phyloP scores from a whole-genome alignment of 2,797 vertebrate genomes.

The Gephyroberyx darwinii region DNA sequence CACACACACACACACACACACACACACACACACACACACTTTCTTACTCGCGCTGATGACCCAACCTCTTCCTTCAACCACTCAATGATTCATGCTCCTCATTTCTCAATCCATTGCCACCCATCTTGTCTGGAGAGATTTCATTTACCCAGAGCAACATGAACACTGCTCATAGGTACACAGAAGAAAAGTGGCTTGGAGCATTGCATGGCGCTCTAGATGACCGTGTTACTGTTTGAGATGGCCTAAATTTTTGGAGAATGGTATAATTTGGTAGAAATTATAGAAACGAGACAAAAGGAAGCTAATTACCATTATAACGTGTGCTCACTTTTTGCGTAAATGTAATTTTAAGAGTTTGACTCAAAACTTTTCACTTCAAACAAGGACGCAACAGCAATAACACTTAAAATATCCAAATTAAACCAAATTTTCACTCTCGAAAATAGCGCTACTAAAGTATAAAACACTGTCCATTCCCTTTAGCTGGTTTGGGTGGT shows the following conservation, averaged over 20 bases:
- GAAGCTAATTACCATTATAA: background rate
- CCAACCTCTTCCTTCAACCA: conserved; percentile 28
- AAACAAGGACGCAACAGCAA: background rate
- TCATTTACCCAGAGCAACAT: conserved; percentile 3
- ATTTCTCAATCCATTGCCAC: conserved; percentile 4
- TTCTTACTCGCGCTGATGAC: conserved; percentile 45
- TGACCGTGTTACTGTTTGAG: too few relatives aligned
- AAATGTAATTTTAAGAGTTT: conserved; percentile 5
- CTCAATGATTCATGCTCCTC: conserved; percentile 38
- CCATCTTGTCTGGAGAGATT: too few relatives aligned
- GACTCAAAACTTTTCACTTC: conserved; percentile 14
- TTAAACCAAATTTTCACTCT: background rate
- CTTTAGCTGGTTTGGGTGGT: conserved; percentile 42
- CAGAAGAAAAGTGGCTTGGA: too few relatives aligned
- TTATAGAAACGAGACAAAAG: conserved; percentile 1
- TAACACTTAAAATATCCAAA: background rate
- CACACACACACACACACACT: background rate
- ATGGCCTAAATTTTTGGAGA: background rate
- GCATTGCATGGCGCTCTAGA: too few relatives aligned
- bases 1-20: conserved; percentile 28
- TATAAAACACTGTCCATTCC: conserved; percentile 68
- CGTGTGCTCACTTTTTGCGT: background rate
- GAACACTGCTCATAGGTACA: background rate
- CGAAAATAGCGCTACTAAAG: conserved; percentile 52
- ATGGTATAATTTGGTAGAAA: background rate